phyloP scores from a whole-genome alignment of 2,797 vertebrate species.

The Poecilia gillii region DNA sequence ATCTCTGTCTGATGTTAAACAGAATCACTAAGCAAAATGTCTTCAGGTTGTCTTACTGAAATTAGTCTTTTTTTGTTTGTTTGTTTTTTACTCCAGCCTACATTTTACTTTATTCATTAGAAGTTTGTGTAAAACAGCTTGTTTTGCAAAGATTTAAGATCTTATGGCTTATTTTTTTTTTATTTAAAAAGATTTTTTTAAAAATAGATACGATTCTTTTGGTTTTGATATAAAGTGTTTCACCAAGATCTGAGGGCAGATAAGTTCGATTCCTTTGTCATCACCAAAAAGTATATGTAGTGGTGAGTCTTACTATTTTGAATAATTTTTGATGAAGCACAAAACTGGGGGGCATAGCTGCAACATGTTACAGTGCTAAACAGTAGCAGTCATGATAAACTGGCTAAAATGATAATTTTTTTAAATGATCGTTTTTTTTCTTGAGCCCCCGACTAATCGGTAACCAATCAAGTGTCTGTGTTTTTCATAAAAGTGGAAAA shows the following conservation, averaged over 20 bases:
- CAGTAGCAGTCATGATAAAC: background rate
- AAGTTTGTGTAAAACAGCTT: background rate
- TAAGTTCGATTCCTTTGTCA: background rate
- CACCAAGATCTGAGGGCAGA: background rate
- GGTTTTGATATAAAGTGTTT: constrained; percentile 3
- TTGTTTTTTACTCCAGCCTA: background rate
- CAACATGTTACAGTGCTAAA: background rate
- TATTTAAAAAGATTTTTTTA: background rate
- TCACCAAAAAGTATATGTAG: no score
- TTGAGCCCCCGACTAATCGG: background rate
- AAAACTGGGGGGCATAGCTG: background rate
- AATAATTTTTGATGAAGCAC: background rate
- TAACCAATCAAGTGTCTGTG: background rate
- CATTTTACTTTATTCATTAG: background rate
- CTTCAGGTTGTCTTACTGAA: background rate
- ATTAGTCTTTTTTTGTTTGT: background rate
- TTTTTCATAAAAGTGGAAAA: background rate
- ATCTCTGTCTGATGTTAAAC: background rate
- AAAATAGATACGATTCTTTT: background rate
- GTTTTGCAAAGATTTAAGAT: background rate
- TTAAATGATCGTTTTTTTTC: no score
- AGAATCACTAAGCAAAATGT: background rate
- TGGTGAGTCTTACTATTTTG: no score
- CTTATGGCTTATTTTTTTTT: background rate
- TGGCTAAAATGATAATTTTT: background rate